phyloP scores from a whole-genome alignment of 1,140 invertebrate species.

The Scaptomyza pallida region DNA sequence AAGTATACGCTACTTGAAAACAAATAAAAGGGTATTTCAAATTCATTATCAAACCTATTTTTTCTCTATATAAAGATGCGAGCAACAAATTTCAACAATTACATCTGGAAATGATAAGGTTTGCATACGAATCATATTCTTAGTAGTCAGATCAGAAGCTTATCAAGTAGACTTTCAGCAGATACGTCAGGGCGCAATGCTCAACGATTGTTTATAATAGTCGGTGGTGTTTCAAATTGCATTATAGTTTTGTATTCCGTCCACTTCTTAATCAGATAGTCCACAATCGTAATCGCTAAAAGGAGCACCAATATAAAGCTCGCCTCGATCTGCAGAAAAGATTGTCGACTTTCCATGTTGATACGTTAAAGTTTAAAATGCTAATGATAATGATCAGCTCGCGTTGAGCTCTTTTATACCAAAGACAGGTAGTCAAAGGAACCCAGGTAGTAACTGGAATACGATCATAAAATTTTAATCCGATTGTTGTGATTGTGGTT shows the following conservation, averaged over 20 bases:
- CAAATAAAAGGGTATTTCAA: too few relatives aligned
- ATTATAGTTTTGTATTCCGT: not conserved
- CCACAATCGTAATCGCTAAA: conserved; percentile 30
- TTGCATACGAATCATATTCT: not conserved
- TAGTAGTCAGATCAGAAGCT: too few relatives aligned
- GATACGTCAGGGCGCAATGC: conserved; percentile 7
- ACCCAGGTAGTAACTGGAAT: conserved; percentile 24
- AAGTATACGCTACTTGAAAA: too few relatives aligned
- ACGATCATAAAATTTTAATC: conserved; percentile 50
- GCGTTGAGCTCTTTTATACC: conserved; percentile 25
- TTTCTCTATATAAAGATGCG: too few relatives aligned
- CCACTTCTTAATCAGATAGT: conserved; percentile 34
- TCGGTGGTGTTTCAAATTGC: not conserved
- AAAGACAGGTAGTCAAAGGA: conserved; percentile 32
- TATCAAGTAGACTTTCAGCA: not conserved
- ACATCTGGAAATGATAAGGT: conserved; percentile 17
- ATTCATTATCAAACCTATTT: too few relatives aligned
- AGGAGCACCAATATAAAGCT: conserved; percentile 30
- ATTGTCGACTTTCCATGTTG: conserved; percentile 40
- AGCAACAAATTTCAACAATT: not conserved
- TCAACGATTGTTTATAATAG: conserved; percentile 1
- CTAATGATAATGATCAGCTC: conserved; percentile 23
- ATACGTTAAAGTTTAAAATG: not conserved
- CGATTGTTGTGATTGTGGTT: conserved; percentile 36
- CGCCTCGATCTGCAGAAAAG: conserved; percentile 29